These are phyloP conservation scores for Edolisoma coerulescens DNA, from an alignment of 2,113 vertebrate genomes.

Conservation along the genomic window DNA sequence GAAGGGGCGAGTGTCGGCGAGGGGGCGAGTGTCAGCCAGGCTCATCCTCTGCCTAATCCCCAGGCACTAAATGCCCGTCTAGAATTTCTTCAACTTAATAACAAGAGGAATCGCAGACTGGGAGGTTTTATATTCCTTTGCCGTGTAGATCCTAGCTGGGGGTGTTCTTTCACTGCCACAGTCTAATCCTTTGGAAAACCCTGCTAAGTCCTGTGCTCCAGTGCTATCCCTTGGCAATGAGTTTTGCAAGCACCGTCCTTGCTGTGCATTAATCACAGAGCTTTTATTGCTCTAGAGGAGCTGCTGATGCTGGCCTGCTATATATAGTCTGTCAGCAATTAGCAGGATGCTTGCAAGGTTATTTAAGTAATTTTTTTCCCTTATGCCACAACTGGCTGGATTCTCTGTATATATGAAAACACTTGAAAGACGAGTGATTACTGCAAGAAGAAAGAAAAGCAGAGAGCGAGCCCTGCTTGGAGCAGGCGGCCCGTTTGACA, in stretches of 20 bases:
- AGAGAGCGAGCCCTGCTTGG: fast-evolving
- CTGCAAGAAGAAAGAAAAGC: not conserved
- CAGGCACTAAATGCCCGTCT: not conserved
- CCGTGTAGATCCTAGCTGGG: not conserved
- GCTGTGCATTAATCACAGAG: not conserved
- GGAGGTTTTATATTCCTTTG: not conserved
- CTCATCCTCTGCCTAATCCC: not conserved
- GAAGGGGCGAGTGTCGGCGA: not conserved
- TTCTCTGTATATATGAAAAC: not conserved
- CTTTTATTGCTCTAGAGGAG: not conserved
- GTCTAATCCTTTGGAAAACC: conserved; percentile 11
- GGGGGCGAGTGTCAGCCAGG: not conserved
- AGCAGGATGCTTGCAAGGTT: conserved; percentile 1
- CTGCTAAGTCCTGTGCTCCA: not conserved
- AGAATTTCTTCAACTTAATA: not conserved
- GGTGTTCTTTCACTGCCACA: conserved; percentile 1
- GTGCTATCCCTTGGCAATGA: conserved; percentile 36
- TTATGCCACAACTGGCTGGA: not conserved
- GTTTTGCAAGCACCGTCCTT: not conserved
- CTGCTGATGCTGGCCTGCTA: not conserved
- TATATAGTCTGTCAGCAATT: conserved; percentile 16
- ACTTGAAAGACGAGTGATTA: not conserved
- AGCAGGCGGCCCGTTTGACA: fast-evolving
- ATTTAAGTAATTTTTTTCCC: not conserved
- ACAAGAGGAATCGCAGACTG: not conserved